phyloP scores from a whole-genome alignment of 2,888 invertebrate genomes.

The Pachymerium ferrugineum region DNA sequence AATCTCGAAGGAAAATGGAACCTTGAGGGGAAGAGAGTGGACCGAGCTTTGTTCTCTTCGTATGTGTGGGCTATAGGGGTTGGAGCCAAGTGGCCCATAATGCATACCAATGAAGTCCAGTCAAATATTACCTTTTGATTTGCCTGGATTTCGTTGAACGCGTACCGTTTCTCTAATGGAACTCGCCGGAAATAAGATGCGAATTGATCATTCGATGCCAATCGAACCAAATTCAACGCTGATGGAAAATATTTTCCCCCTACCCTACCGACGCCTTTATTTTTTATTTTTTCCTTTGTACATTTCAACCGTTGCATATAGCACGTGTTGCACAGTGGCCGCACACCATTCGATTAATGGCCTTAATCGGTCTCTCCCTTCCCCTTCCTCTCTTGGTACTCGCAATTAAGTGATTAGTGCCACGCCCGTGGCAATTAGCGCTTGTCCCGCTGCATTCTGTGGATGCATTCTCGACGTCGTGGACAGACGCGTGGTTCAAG shows the following conservation, averaged over 20 bases:
- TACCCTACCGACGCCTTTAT: too few species aligned
- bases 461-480: neutral
- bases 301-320: neutral
- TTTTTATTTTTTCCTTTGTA: neutral
- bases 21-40: neutral
- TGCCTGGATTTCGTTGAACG: constrained; percentile 9
- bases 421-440: constrained; percentile 24
- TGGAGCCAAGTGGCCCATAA: neutral
- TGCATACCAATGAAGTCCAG: constrained; percentile 6
- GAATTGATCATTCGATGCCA: neutral
- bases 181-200: neutral
- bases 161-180: too few species aligned
- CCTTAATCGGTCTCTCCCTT: neutral
- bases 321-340: too few species aligned
- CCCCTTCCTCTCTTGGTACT: neutral
- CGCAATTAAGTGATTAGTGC: constrained; percentile 24
- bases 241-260: too few species aligned
- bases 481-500: too few species aligned
- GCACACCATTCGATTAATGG: constrained; percentile 1
- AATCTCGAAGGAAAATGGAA: neutral
- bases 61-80: neutral
- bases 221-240: too few species aligned
- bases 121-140: constrained; percentile 15
- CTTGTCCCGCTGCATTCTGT: neutral
- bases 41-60: constrained; percentile 2